Percentiles rank a stretch among this genome's conserved stretches.
phyloP scores from a whole-genome alignment of 2,113 vertebrate genomes.

The Coptodon rendalli region DNA sequence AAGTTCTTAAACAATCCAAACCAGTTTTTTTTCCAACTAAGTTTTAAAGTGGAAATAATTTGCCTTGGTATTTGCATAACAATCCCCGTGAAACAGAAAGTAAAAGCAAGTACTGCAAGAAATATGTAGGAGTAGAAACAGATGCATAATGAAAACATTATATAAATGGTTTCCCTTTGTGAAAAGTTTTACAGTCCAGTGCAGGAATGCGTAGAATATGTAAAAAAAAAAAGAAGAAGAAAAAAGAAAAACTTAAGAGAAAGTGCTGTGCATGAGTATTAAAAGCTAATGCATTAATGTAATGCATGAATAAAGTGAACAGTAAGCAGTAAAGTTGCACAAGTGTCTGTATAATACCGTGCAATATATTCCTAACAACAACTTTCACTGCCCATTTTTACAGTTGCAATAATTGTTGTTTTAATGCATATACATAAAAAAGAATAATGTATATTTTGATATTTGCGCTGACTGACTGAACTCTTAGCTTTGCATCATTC shows the following conservation, averaged over 20 bases:
- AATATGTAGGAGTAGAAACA: background rate
- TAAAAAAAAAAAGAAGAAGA: too few relatives aligned
- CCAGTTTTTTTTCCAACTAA: background rate
- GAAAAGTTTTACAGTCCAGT: background rate
- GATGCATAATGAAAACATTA: background rate
- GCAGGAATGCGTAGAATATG: background rate
- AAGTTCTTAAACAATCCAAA: background rate
- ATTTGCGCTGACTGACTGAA: background rate
- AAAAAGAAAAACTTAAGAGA: background rate
- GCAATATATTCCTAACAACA: background rate
- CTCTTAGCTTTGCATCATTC: background rate
- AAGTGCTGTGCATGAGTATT: background rate
- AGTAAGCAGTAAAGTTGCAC: background rate
- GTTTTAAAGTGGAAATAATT: background rate
- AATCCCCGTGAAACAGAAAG: background rate
- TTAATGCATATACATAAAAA: background rate
- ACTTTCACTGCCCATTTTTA: background rate
- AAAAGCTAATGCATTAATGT: background rate
- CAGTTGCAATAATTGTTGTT: background rate
- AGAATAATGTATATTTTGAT: background rate
- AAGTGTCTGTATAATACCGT: background rate
- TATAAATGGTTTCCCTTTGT: background rate
- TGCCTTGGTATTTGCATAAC: background rate
- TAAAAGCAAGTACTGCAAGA: background rate
- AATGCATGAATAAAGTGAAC: background rate